Evolutionary conservation across 2,888 invertebrate species (phyloP).

Genomic region (Gortyna flavago): DNA sequence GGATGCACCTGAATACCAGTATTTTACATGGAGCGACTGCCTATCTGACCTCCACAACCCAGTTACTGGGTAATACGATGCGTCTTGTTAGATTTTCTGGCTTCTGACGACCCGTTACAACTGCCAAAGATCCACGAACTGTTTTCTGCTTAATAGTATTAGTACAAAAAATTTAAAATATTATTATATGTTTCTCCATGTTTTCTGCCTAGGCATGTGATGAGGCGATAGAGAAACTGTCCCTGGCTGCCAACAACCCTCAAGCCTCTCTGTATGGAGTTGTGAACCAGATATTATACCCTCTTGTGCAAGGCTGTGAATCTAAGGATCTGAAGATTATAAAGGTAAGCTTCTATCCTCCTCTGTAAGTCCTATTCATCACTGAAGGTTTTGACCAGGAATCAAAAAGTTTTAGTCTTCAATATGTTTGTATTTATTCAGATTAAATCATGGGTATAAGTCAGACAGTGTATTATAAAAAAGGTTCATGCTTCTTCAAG

Average conservation of each 20-base stretch:
- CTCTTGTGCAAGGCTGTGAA: constrained; percentile 99
- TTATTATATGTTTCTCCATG: background rate
- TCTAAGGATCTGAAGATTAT: constrained; percentile 99
- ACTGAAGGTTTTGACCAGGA: background rate
- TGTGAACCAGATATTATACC: constrained; percentile 98
- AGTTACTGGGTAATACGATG: no score
- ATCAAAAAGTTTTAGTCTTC: no score
- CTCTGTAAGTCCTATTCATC: background rate
- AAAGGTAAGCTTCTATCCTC: constrained; percentile 91
- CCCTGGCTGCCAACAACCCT: constrained; percentile 93
- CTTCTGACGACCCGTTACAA: no score
- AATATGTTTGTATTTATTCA: background rate
- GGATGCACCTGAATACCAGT: no score
- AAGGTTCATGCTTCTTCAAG: background rate
- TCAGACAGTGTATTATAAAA: background rate
- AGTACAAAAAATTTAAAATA: background rate
- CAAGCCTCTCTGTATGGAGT: constrained; percentile 96
- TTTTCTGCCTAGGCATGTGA: constrained; percentile 96
- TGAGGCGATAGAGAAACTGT: constrained; percentile 97
- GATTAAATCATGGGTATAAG: background rate
- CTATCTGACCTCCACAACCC: no score
- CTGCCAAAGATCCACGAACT: no score
- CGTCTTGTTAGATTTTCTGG: no score
- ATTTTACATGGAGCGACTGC: no score
- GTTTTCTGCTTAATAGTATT: background rate